phyloP scores from a whole-genome alignment of 2,113 vertebrate species.

The Chaenocephalus aceratus region DNA sequence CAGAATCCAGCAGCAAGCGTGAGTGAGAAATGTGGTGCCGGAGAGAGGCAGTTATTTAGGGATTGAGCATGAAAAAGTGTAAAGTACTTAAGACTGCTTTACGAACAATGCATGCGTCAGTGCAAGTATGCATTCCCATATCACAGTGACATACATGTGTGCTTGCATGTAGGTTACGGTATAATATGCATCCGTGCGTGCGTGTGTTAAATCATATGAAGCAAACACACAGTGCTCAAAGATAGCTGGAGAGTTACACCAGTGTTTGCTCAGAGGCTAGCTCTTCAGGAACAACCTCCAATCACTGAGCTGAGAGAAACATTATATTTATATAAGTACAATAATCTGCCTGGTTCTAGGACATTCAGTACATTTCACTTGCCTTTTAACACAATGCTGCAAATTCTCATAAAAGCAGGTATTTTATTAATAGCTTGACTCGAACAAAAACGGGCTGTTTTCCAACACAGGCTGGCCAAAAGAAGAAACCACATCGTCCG shows the following conservation, averaged over 20 bases:
- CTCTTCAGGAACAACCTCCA: conserved; percentile 14
- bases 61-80: conserved; percentile 10
- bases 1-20: background rate
- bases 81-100: conserved; percentile 2
- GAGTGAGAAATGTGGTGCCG: background rate
- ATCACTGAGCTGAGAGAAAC: conserved; percentile 17
- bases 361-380: background rate
- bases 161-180: conserved; percentile 33
- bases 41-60: background rate
- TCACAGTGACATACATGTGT: conserved; percentile 12
- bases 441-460: background rate
- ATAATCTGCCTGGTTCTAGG: background rate
- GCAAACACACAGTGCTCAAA: background rate
- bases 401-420: background rate
- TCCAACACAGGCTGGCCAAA: background rate
- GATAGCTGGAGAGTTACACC: conserved; percentile 32
- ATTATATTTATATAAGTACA: background rate
- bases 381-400: background rate
- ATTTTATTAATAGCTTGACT: background rate
- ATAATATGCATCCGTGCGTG: conserved; percentile 36
- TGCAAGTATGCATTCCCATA: conserved; percentile 11
- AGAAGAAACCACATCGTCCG: background rate
- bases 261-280: background rate
- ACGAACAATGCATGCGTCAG: conserved; percentile 11
- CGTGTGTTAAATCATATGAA: background rate